Base-by-base conservation (phyloP, 2,888 invertebrate species). In the Phyllotreta striolata region DNA sequence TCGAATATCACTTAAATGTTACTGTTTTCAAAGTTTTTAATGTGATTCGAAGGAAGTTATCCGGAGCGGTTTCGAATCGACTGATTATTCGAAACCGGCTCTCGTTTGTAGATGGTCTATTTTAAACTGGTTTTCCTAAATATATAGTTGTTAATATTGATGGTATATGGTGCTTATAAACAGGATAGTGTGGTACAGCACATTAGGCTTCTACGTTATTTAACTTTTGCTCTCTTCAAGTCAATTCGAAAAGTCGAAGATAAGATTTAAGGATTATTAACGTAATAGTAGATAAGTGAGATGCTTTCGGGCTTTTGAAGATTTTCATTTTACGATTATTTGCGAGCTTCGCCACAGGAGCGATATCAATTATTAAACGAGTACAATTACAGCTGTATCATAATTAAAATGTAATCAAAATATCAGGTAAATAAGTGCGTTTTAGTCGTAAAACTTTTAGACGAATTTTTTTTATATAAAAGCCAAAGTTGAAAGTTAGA, bases 1-100 rank as follows among this genome's bases (percentile, higher is more conserved):
- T 68, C 69, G 73, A 76, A 73, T 78, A 79, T 77, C 77, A 76
- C 78, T 77, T 81, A 74, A 80, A 79, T 81, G 81, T 81, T 81
- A 80, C 78, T 79, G 80, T 81, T 81, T 80, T 80, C 72, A 77
- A 74, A 80, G 79, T 80, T 80, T 80, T 52, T 38, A 60, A 80
- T 81, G 81, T 80, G 79, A 79, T 80, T 79, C 73, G 73, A 78
- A 72, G 70, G 70, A 76, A 73, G 71, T 78, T 65, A 4, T 56
- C 38, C 12, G 38, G 8, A 38, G 38, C 6, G 49, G 6, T 3
- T 49, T 47, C 37, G 35, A 49, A 35, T 49, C 37, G 37, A 12
- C 6, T 49, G 34, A 10, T 37, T 6, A 47, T 13, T 49, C 49
- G n/a, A 46, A 62, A 38, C 41, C 35, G 40, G n/a, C n/a, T n/a